Base-by-base conservation (phyloP, 23 tunicate species). In the Styela plicata region DNA sequence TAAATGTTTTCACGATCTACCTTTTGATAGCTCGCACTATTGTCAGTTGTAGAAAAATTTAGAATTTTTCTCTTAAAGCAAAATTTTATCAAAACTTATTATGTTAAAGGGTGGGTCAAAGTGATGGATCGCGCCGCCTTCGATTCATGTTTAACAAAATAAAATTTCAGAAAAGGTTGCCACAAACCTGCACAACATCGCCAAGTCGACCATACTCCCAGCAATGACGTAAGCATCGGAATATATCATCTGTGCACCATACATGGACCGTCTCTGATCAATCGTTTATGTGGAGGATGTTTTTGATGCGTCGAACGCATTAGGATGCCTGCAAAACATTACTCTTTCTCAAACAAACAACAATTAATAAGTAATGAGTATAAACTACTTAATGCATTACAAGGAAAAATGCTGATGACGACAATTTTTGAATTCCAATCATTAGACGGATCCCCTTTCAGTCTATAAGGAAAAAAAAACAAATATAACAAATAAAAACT, bases 231-330 rank as follows among this genome's bases (percentile, higher is more conserved):
- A 91, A 83, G 90, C 79, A 77, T 91, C 97, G 74, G 86, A 91
- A n/a, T n/a, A n/a, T n/a, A 26, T 86, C 87, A 83, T 91, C 97
- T 65, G 89, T 91, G 86, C 97, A 91, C 97, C 97, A 91, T 62
- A 86, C 85, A 26, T 85, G n/a, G 63, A 34, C 86, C 77, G 19
- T 89, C 97, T 28, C 87, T 37, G n/a, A 70, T 52, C 33, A 91
- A 67, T 63, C 84, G 83, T 36, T 91, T 91, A 1, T 28, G 63
- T 22, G 67, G 68, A n/a, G 97, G 97, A 78, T 91, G 97, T n/a
- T 0, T 64, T 29, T 10, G 83, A 33, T 2, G 69, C 79, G 44
- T 63, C 77, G 74, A 71, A 91, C 25, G 84, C 84, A 82, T 91
- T 10, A 91, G 84, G 18, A 91, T 83, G 7, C 97, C 97, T 91